Percentiles rank a stretch among this genome's conserved stretches.
phyloP scores from a whole-genome alignment of 2,113 vertebrate genomes.

The Brachypodius melanocephalos region DNA sequence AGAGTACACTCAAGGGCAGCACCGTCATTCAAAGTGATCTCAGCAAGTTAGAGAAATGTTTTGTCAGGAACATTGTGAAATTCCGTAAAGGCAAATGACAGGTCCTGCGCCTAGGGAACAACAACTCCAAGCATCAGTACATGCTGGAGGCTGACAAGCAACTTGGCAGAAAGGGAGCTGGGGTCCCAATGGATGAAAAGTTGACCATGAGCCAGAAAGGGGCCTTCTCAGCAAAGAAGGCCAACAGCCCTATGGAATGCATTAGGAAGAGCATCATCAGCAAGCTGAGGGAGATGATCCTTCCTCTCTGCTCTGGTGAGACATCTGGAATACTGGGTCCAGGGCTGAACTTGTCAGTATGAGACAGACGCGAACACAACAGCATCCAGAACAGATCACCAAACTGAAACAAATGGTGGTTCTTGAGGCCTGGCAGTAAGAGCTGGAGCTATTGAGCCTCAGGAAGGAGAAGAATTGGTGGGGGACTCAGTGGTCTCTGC shows the following conservation, averaged over 20 bases:
- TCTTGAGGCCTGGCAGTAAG: neutral
- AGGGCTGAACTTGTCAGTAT: neutral
- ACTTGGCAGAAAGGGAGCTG: neutral
- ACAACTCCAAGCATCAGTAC: neutral
- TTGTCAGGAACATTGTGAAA: neutral
- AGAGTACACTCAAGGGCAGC: accelerated
- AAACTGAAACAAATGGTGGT: neutral
- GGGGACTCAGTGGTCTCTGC: neutral
- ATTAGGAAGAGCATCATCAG: neutral
- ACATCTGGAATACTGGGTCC: too few species aligned
- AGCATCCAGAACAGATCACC: neutral
- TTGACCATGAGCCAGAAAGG: neutral
- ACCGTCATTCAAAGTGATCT: neutral
- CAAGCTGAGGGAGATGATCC: neutral
- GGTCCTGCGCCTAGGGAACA: neutral
- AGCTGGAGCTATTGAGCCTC: neutral
- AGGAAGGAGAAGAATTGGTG: neutral
- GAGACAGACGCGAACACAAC: neutral
- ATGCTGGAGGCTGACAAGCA: neutral
- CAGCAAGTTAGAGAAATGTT: neutral
- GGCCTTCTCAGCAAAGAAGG: neutral
- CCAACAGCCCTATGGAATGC: neutral
- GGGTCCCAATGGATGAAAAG: neutral
- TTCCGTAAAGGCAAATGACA: neutral
- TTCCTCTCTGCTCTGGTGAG: neutral